phyloP scores from a whole-genome alignment of 1,140 invertebrate genomes.

The Pachyrhynchus sulphureomaculatus region DNA sequence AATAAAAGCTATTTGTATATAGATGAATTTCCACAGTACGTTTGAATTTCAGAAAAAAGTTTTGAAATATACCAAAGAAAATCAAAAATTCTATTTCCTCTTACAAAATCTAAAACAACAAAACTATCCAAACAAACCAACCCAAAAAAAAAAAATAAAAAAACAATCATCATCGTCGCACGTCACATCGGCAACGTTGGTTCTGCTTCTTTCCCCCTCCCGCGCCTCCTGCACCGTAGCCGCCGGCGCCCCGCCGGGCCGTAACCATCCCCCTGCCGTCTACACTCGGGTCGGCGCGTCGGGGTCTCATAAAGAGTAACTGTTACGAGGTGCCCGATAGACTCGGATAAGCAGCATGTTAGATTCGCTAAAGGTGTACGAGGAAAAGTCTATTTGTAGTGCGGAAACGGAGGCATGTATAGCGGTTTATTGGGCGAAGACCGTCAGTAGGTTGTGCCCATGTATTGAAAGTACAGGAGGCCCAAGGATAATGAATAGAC shows the following conservation, averaged over 20 bases:
- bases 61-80: too few species aligned
- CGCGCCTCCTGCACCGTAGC: constrained; percentile 20
- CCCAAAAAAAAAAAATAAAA: neutral
- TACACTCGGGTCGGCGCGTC: constrained; percentile 45
- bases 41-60: too few species aligned
- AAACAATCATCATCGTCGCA: neutral
- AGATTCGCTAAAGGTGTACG: neutral
- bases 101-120: neutral
- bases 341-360: neutral
- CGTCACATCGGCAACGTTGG: constrained; percentile 24
- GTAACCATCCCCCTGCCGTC: constrained; percentile 41
- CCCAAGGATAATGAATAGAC: too few species aligned
- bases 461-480: too few species aligned
- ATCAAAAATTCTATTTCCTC: neutral
- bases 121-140: neutral
- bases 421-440: too few species aligned
- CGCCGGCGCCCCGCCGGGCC: constrained; percentile 37
- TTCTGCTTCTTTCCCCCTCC: constrained; percentile 44
- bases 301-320: constrained; percentile 35
- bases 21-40: too few species aligned
- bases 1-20: too few species aligned
- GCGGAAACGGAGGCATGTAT: too few species aligned
- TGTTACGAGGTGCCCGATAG: constrained; percentile 10
- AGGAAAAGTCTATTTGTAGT: too few species aligned
- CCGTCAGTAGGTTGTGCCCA: too few species aligned